These are phyloP conservation scores for Harpagifer antarcticus DNA, from an alignment of 2,797 vertebrate species.

Conservation along the genomic window DNA sequence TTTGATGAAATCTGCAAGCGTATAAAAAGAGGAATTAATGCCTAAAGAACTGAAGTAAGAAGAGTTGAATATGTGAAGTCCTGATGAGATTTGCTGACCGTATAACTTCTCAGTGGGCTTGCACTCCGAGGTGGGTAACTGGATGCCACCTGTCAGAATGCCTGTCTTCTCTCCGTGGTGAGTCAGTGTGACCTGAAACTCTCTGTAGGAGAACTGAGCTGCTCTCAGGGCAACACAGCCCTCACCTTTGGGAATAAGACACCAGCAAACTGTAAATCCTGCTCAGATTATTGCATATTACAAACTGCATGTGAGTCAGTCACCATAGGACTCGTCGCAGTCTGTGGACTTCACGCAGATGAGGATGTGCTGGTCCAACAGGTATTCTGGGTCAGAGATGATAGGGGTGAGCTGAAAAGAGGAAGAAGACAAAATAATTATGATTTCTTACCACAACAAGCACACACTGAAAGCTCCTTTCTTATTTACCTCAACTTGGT, in stretches of 20 bases:
- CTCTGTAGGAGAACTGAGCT: constrained; percentile 87
- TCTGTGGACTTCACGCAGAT: constrained; percentile 97
- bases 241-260: constrained; percentile 86
- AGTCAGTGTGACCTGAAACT: constrained; percentile 90
- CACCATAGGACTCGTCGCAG: constrained; percentile 96
- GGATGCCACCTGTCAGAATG: constrained; percentile 90
- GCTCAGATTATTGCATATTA: neutral
- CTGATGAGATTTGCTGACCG: constrained; percentile 64
- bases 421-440: neutral
- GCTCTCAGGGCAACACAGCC: constrained; percentile 93
- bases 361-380: constrained; percentile 97
- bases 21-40: constrained; percentile 3
- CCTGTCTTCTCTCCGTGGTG: constrained; percentile 96
- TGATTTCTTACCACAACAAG: neutral
- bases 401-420: constrained; percentile 93
- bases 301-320: neutral
- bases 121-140: constrained; percentile 91
- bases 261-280: neutral
- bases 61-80: neutral
- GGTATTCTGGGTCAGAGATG: constrained; percentile 97
- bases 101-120: constrained; percentile 96
- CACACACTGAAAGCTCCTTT: neutral
- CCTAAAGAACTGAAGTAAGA: constrained; percentile 12
- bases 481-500: constrained; percentile 91
- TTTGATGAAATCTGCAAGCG: constrained; percentile 94